A percentile compares a stretch with the other conserved stretches of the same genome.
These are phyloP conservation scores for Lycaena phlaeas DNA, from an alignment of 2,888 invertebrate genomes.

Conservation along the genomic window DNA sequence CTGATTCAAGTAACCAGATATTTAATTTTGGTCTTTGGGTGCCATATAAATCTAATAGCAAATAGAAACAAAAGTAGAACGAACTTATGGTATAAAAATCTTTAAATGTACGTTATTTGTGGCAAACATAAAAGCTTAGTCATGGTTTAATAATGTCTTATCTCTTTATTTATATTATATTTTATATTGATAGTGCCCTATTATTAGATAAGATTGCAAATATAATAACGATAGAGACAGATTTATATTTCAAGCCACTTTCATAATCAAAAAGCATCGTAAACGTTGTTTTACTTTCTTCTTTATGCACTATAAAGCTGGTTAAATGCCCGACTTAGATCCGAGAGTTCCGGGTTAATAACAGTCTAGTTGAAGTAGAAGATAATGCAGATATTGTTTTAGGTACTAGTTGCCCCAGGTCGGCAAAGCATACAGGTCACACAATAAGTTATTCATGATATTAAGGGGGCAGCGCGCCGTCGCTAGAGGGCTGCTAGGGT, in stretches of 20 bases:
- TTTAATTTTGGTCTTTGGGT: too few species aligned
- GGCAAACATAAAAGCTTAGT: background rate
- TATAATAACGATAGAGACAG: background rate
- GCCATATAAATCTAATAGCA: too few species aligned
- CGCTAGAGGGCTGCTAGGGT: slow-evolving; percentile 52
- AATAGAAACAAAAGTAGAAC: too few species aligned
- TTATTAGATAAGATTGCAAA: background rate
- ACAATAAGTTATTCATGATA: slow-evolving; percentile 60
- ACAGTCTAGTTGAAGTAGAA: slow-evolving; percentile 10
- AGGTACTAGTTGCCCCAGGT: slow-evolving; percentile 58
- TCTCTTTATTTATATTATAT: background rate
- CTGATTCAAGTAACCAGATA: too few species aligned
- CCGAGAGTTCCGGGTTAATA: too few species aligned
- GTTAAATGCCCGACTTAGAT: too few species aligned
- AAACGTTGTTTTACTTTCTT: too few species aligned
- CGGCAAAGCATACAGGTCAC: slow-evolving; percentile 37
- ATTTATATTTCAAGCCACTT: too few species aligned
- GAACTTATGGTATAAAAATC: too few species aligned
- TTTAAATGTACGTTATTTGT: too few species aligned
- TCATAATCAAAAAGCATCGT: too few species aligned
- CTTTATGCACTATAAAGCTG: background rate
- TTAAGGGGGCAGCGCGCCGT: slow-evolving; percentile 38
- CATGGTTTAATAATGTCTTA: background rate
- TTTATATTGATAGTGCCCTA: background rate
- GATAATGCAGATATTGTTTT: slow-evolving; percentile 25